Percentiles rank a stretch among this genome's conserved stretches.
Evolutionary conservation across 2,797 vertebrate species (phyloP).

Genomic region (Synanceia verrucosa): DNA sequence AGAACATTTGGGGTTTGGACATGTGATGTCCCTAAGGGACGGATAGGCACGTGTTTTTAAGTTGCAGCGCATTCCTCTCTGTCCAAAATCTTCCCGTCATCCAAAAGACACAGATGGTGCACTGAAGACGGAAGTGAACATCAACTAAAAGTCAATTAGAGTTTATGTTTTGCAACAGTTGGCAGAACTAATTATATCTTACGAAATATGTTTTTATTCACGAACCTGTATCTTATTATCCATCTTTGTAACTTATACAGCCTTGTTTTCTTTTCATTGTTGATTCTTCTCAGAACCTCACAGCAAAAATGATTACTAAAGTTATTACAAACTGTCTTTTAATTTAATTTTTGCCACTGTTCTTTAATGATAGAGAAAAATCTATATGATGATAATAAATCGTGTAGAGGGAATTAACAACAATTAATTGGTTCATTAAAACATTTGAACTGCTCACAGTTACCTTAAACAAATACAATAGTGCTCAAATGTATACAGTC

Average conservation of each 20-base stretch:
- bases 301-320: too few relatives aligned
- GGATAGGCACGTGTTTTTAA: conserved; percentile 68
- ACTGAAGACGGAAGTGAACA: conserved; percentile 33
- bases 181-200: not conserved
- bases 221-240: not conserved
- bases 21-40: conserved; percentile 73
- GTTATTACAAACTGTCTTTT: not conserved
- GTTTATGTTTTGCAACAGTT: conserved; percentile 45
- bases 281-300: not conserved
- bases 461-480: conserved; percentile 14
- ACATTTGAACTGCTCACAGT: conserved; percentile 2
- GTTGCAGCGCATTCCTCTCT: conserved; percentile 31
- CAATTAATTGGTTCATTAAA: not conserved
- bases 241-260: not conserved
- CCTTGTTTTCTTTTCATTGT: not conserved
- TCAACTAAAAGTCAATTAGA: conserved; percentile 18
- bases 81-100: conserved; percentile 48
- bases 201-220: not conserved
- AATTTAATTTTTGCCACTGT: not conserved
- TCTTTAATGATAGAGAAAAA: not conserved
- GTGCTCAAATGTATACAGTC: conserved; percentile 4
- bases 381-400: not conserved
- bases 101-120: conserved; percentile 54
- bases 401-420: not conserved
- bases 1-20: conserved; percentile 68